Conservation (phyloP, 2,888 invertebrate species). For the Parnassius orleans region DNA sequence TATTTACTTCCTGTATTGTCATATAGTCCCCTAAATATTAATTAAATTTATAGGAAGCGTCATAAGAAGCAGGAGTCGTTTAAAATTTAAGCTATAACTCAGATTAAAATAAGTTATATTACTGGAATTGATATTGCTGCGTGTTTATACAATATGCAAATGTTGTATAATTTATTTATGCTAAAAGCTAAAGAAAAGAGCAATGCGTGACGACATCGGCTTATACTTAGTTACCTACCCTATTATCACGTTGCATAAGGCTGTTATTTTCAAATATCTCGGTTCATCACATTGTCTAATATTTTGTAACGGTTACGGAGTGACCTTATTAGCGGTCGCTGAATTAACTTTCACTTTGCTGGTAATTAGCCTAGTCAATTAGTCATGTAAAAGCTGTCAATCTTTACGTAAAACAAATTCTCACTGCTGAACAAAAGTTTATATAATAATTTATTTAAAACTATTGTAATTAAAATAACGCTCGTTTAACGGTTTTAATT, state of each 20-base stretch:
- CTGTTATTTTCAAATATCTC: slow-evolving; percentile 38
- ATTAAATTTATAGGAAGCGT: too few species aligned
- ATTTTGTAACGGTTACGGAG: slow-evolving; percentile 39
- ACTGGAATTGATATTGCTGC: too few species aligned
- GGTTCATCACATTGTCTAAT: slow-evolving; percentile 40
- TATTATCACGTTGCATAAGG: slow-evolving; percentile 41
- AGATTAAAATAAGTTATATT: too few species aligned
- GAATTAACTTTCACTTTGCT: slow-evolving; percentile 28
- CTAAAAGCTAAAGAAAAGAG: too few species aligned
- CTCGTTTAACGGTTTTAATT: too few species aligned
- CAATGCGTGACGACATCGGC: too few species aligned
- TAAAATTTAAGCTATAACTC: neutral
- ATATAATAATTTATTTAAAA: neutral
- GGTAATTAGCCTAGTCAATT: slow-evolving; percentile 25
- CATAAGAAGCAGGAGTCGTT: too few species aligned
- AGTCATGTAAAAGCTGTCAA: slow-evolving; percentile 10
- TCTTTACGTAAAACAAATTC: slow-evolving; percentile 8
- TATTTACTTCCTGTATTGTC: too few species aligned
- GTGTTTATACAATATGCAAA: too few species aligned
- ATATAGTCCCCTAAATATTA: too few species aligned
- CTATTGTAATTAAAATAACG: too few species aligned
- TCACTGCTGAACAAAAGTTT: neutral
- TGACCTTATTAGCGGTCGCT: slow-evolving; percentile 31
- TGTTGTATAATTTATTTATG: neutral
- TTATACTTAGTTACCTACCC: too few species aligned